These are phyloP conservation scores for Yponomeuta sedellus DNA, from an alignment of 2,888 invertebrate species.

Conservation along the genomic window DNA sequence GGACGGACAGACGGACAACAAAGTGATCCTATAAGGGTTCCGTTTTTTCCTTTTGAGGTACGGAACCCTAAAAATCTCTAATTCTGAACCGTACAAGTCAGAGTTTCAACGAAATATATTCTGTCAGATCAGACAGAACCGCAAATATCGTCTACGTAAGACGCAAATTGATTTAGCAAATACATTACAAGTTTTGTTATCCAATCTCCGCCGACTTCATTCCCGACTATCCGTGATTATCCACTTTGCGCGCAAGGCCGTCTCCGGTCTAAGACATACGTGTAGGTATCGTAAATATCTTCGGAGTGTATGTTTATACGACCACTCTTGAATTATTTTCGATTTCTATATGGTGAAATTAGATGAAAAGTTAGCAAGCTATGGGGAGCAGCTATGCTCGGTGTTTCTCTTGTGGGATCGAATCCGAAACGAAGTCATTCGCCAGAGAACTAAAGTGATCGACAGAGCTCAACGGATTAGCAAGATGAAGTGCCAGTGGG, in stretches of 20 bases:
- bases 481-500: too few relatives aligned
- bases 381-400: too few relatives aligned
- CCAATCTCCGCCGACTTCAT: slow-evolving; percentile 52
- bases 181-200: slow-evolving; percentile 51
- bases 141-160: slow-evolving; percentile 1
- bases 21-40: too few relatives aligned
- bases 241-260: slow-evolving; percentile 65
- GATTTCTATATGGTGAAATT: neutral
- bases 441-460: too few relatives aligned
- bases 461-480: too few relatives aligned
- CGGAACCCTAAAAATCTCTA: neutral
- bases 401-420: too few relatives aligned
- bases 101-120: neutral
- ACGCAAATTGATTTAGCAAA: slow-evolving; percentile 50
- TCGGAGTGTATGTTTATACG: neutral
- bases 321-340: neutral
- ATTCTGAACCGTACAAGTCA: neutral
- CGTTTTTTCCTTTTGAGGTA: too few relatives aligned
- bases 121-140: neutral
- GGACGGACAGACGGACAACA: too few relatives aligned
- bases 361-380: neutral
- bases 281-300: neutral
- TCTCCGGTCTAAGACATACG: slow-evolving; percentile 20
- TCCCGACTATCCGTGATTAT: slow-evolving; percentile 60
- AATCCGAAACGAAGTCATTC: too few relatives aligned